phyloP scores from a whole-genome alignment of 2,113 vertebrate species.

The Actenoides lindsayi region DNA sequence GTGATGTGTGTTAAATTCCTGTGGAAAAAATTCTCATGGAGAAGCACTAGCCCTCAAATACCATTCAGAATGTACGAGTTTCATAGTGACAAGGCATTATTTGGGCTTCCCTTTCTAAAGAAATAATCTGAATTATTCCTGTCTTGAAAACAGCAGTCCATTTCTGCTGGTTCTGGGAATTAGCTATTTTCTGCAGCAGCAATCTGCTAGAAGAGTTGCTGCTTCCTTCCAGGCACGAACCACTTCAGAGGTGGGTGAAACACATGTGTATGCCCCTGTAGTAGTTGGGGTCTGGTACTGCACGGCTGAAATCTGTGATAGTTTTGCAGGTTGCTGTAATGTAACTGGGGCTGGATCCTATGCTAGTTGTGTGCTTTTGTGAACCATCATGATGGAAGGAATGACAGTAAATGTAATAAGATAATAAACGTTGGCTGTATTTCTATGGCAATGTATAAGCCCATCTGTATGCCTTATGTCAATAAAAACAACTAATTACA shows the following conservation, averaged over 20 bases:
- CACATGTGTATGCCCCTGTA: neutral
- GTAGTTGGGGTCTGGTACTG: neutral
- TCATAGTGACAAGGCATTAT: neutral
- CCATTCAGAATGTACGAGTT: neutral
- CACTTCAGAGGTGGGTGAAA: neutral
- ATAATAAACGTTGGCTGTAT: neutral
- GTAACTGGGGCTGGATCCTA: neutral
- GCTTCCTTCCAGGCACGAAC: neutral
- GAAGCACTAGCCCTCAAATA: neutral
- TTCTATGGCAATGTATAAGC: neutral
- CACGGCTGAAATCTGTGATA: neutral
- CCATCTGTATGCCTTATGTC: constrained; percentile 62
- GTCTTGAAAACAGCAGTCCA: neutral
- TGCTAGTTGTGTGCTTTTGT: neutral
- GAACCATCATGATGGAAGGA: neutral
- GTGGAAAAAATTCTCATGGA: neutral
- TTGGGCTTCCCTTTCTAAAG: neutral
- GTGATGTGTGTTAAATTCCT: neutral
- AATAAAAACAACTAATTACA: constrained; percentile 66
- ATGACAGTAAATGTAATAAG: neutral
- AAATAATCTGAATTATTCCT: neutral
- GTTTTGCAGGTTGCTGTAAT: neutral
- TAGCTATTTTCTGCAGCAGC: neutral
- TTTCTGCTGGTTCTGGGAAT: neutral
- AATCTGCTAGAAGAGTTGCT: neutral